Percentiles rank a stretch among this genome's conserved stretches.
These are phyloP conservation scores for Schizaphis graminum DNA, from an alignment of 2,888 invertebrate species.

Conservation along the genomic window DNA sequence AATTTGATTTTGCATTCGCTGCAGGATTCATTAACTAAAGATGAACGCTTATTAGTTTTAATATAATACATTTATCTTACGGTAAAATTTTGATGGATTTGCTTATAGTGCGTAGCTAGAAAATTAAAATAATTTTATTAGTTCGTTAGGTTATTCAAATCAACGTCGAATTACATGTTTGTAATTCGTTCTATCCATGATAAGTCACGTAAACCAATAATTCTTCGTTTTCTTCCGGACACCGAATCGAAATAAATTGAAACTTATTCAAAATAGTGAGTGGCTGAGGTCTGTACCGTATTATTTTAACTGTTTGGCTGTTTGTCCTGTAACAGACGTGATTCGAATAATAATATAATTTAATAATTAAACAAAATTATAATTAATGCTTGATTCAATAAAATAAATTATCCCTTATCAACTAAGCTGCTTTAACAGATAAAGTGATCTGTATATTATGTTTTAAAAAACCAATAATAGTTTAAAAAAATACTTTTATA, in stretches of 20 bases:
- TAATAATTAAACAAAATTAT: slow-evolving; percentile 17
- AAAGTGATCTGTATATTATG: neutral
- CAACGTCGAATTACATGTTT: neutral
- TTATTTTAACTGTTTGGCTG: neutral
- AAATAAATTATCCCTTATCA: slow-evolving; percentile 7
- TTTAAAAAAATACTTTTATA: neutral
- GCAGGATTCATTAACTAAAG: neutral
- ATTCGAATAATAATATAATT: slow-evolving; percentile 16
- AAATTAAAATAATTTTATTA: neutral
- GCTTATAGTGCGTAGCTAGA: neutral
- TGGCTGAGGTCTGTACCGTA: neutral
- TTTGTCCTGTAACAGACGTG: neutral
- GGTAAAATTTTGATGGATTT: neutral
- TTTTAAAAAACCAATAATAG: neutral
- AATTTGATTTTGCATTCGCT: neutral
- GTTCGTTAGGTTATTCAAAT: slow-evolving; percentile 26
- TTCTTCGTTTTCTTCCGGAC: slow-evolving; percentile 43
- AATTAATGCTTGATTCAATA: neutral
- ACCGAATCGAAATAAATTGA: slow-evolving; percentile 44
- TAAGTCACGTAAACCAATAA: slow-evolving; percentile 38
- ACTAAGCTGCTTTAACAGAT: neutral
- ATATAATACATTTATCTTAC: neutral
- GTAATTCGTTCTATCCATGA: neutral
- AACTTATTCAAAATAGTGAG: slow-evolving; percentile 49
- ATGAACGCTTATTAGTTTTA: neutral